Evolutionary conservation across 2,113 vertebrate species (phyloP).

Genomic region (Meleagris gallopavo): DNA sequence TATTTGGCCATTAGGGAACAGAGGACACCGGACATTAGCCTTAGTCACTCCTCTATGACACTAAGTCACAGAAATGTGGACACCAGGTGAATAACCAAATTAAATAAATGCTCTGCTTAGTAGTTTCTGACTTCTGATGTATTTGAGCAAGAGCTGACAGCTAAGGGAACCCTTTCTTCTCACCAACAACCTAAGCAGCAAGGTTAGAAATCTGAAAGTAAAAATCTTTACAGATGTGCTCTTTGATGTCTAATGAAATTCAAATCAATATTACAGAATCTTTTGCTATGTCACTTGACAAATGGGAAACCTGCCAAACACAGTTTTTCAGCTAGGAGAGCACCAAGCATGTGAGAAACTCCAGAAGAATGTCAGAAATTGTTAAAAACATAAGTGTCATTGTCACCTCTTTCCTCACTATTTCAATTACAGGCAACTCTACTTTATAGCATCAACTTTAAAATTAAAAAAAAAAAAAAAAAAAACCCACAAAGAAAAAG

Average conservation of each 20-base stretch:
- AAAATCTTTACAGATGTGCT: neutral
- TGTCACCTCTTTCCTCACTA: neutral
- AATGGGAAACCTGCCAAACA: neutral
- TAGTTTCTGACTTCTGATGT: neutral
- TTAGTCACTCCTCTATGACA: neutral
- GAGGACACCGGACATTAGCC: neutral
- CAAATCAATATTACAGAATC: neutral
- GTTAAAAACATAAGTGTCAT: neutral
- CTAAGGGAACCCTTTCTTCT: neutral
- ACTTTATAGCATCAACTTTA: neutral
- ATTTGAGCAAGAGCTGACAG: neutral
- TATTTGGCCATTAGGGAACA: neutral
- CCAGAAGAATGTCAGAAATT: neutral
- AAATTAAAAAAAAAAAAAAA: neutral
- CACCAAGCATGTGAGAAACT: neutral
- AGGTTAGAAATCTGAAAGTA: neutral
- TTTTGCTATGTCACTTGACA: neutral
- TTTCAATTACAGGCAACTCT: neutral
- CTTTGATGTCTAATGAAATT: neutral
- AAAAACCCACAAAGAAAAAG: neutral
- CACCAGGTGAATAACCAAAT: neutral
- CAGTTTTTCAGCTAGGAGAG: neutral
- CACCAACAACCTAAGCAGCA: neutral
- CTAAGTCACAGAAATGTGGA: neutral
- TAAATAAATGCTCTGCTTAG: neutral